Evolutionary conservation across 1,140 invertebrate species (phyloP).

Genomic region (Sinella curviseta): DNA sequence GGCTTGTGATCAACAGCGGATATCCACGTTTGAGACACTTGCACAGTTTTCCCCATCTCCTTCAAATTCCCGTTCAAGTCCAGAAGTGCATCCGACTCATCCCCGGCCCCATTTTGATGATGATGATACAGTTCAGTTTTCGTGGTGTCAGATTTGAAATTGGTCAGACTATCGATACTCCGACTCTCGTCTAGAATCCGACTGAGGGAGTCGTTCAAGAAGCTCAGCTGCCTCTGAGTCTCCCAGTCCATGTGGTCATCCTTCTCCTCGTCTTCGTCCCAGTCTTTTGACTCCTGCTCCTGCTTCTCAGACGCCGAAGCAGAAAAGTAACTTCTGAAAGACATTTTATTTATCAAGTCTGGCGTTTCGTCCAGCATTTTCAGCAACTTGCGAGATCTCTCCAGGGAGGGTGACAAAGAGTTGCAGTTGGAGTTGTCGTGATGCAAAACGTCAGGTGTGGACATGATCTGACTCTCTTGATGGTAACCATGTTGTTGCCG

Average conservation of each 20-base stretch:
- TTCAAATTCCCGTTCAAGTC: conserved; percentile 21
- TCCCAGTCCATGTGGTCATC: conserved; percentile 38
- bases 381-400: conserved; percentile 29
- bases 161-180: not conserved
- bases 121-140: not conserved
- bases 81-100: not conserved
- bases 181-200: conserved; percentile 34
- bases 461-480: not conserved
- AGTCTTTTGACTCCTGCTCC: not conserved
- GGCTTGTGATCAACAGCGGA: conserved; percentile 44
- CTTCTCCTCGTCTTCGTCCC: conserved; percentile 8
- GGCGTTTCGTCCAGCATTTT: conserved; percentile 42
- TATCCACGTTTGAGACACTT: conserved; percentile 49
- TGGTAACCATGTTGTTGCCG: not conserved
- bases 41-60: not conserved
- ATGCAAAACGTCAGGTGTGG: conserved; percentile 30
- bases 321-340: conserved; percentile 37
- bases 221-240: conserved; percentile 37
- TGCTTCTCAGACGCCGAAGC: not conserved
- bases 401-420: not conserved
- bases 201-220: conserved; percentile 37
- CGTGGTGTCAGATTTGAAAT: not conserved
- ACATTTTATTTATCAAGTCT: conserved; percentile 45
- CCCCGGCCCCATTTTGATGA: not conserved
- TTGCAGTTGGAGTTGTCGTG: not conserved